These are phyloP conservation scores for Oryzias dopingdopingensis DNA, from an alignment of 2,797 vertebrate genomes.

Conservation along the genomic window DNA sequence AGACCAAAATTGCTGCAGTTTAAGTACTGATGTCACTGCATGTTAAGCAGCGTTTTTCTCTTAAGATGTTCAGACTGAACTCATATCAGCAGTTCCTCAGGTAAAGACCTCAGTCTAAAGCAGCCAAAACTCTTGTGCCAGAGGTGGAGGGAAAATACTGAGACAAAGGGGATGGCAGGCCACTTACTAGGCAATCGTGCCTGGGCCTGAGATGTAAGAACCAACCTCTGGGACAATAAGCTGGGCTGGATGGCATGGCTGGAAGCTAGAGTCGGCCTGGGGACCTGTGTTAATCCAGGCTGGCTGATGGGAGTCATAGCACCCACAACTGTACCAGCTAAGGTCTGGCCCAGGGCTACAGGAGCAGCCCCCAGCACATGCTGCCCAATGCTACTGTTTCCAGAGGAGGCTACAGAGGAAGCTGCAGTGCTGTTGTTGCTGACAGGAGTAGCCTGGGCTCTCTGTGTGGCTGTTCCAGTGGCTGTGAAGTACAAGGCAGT, in stretches of 20 bases:
- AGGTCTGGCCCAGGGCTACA: conserved; percentile 82
- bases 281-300: conserved; percentile 70
- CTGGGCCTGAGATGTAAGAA: conserved; percentile 97
- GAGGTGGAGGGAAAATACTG: conserved; percentile 71
- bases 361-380: conserved; percentile 74
- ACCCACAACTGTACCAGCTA: conserved; percentile 75
- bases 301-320: conserved; percentile 76
- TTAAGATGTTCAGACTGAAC: conserved; percentile 32
- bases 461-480: conserved; percentile 83
- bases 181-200: conserved; percentile 99
- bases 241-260: conserved; percentile 87
- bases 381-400: conserved; percentile 79
- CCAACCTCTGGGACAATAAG: conserved; percentile 93
- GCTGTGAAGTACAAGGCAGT: conserved; percentile 87
- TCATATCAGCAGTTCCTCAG: conserved; percentile 74
- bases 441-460: conserved; percentile 82
- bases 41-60: conserved; percentile 20
- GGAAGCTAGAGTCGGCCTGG: conserved; percentile 78
- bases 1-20: conserved; percentile 22
- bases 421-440: conserved; percentile 73
- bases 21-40: conserved; percentile 3
- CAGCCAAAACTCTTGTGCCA: conserved; percentile 69
- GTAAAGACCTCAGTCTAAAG: conserved; percentile 60
- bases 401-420: conserved; percentile 66
- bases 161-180: conserved; percentile 76